These are phyloP conservation scores for Desmodus rotundus DNA, from an alignment of 2,113 vertebrate species.

Conservation along the genomic window DNA sequence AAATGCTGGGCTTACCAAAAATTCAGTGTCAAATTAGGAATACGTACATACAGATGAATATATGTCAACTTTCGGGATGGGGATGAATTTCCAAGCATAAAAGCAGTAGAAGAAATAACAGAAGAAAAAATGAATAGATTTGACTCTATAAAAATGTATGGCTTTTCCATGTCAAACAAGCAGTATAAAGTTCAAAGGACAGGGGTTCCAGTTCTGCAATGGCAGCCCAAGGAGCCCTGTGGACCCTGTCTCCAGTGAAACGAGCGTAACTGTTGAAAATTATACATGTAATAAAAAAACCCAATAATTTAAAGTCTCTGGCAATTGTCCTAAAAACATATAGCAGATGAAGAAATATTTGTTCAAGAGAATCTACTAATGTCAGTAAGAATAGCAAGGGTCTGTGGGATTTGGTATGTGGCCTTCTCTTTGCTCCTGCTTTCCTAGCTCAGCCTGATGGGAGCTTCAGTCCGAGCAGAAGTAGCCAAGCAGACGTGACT, in stretches of 20 bases:
- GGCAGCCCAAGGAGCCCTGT: not conserved
- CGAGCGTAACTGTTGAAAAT: not conserved
- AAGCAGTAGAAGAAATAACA: not conserved
- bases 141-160: not conserved
- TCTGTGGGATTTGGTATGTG: not conserved
- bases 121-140: not conserved
- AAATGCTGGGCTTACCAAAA: not conserved
- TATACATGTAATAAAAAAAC: not conserved
- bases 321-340: not conserved
- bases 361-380: not conserved
- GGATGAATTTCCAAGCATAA: not conserved
- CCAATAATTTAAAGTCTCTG: not conserved
- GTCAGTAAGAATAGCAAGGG: not conserved
- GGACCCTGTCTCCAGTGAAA: not conserved
- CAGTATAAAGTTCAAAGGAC: not conserved
- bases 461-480: not conserved
- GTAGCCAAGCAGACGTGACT: not conserved
- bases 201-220: not conserved
- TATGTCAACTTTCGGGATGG: not conserved
- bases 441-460: not conserved
- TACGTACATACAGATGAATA: not conserved
- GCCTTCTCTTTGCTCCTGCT: too few species aligned
- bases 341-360: not conserved
- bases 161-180: not conserved
- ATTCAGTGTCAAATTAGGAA: not conserved